A percentile compares a stretch with the other conserved stretches of the same genome.
phyloP scores from a whole-genome alignment of 2,113 vertebrate species.

The Zapornia atra region DNA sequence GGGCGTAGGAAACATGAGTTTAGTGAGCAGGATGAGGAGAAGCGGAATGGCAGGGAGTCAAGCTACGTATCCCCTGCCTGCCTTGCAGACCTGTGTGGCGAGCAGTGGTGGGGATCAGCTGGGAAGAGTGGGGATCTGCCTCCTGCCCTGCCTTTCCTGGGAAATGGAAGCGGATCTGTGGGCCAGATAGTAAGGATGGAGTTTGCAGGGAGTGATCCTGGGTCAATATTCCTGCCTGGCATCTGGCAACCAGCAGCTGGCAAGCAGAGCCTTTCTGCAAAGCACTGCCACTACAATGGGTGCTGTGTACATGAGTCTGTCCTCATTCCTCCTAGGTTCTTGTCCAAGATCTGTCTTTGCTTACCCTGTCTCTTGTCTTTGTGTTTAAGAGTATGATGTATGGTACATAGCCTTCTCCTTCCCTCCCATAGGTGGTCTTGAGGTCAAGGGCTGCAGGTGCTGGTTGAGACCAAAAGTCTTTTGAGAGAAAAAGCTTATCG shows the following conservation, averaged over 20 bases:
- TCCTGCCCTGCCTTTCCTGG: not conserved
- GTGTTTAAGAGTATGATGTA: not conserved
- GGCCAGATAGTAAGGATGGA: not conserved
- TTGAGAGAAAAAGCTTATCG: not conserved
- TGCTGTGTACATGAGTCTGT: rapidly evolving
- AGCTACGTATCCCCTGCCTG: not conserved
- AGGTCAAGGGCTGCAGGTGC: not conserved
- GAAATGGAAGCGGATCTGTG: not conserved
- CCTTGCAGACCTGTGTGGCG: rapidly evolving
- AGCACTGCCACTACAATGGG: not conserved
- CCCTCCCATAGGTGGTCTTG: not conserved
- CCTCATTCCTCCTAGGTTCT: not conserved
- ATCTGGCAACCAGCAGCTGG: not conserved
- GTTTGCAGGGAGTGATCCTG: not conserved
- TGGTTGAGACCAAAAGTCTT: not conserved
- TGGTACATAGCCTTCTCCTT: not conserved
- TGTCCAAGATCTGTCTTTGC: not conserved
- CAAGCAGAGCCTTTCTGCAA: not conserved
- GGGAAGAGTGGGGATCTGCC: not conserved
- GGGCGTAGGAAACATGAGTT: not conserved
- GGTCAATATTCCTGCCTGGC: not conserved
- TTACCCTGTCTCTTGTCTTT: not conserved
- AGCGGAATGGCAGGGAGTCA: rapidly evolving
- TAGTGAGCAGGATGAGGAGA: not conserved
- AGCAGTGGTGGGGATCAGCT: not conserved